phyloP scores from a whole-genome alignment of 2,113 vertebrate species.

The Rynchops niger region DNA sequence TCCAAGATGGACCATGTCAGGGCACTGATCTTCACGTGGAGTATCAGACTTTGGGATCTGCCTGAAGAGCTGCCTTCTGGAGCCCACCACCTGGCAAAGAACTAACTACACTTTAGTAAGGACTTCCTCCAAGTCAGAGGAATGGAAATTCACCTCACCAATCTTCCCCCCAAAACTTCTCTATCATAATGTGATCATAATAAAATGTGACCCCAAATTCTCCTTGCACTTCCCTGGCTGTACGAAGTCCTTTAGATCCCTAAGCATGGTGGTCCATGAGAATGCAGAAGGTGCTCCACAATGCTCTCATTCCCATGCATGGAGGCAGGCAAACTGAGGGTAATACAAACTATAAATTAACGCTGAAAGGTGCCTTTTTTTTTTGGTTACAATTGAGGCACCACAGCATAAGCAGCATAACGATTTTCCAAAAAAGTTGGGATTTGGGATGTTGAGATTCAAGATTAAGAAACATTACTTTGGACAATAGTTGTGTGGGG shows the following conservation, averaged over 20 bases:
- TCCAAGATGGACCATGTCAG: neutral
- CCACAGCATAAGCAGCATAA: neutral
- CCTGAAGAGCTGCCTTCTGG: neutral
- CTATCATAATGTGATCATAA: neutral
- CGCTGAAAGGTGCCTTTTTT: neutral
- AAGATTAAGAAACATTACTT: neutral
- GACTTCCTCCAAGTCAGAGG: neutral
- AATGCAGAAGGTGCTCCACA: neutral
- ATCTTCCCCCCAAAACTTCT: neutral
- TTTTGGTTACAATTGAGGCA: neutral
- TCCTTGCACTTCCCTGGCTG: neutral
- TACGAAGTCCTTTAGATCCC: neutral
- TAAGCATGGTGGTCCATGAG: neutral
- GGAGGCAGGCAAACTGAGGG: neutral
- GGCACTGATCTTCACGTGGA: neutral
- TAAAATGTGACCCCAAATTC: neutral
- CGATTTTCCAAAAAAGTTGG: neutral
- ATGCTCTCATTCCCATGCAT: fast-evolving
- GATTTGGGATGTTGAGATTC: neutral
- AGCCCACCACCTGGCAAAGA: neutral
- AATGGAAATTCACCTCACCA: neutral
- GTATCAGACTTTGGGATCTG: neutral
- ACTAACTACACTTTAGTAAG: neutral
- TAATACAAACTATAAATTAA: neutral
- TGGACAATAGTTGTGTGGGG: neutral